These are phyloP conservation scores for Geopemphigus sp. DNA, from an alignment of 1,140 invertebrate species.

Conservation along the genomic window DNA sequence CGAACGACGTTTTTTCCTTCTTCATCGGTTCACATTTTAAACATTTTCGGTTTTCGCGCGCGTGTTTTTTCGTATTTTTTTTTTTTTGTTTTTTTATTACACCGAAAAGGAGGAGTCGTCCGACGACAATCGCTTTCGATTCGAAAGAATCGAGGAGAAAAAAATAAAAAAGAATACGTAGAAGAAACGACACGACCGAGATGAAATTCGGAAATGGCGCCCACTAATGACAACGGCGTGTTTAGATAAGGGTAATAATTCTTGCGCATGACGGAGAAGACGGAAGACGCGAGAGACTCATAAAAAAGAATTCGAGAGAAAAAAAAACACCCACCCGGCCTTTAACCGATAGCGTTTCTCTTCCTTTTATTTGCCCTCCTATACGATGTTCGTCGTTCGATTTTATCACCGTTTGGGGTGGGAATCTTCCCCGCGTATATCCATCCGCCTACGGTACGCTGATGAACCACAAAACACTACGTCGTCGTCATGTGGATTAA, in stretches of 20 bases:
- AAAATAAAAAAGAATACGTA: too few species aligned
- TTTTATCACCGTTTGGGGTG: constrained; percentile 39
- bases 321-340: constrained; percentile 7
- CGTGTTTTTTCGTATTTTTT: background rate
- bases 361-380: constrained; percentile 31
- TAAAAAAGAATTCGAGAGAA: constrained; percentile 40
- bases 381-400: constrained; percentile 26
- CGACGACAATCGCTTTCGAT: constrained; percentile 41
- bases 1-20: too few species aligned
- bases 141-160: constrained; percentile 26
- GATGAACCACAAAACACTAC: constrained; percentile 31
- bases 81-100: constrained; percentile 8
- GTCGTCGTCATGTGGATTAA: constrained; percentile 15
- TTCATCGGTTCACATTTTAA: background rate
- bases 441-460: background rate
- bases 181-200: constrained; percentile 25
- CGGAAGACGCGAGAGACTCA: constrained; percentile 47
- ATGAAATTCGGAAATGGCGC: constrained; percentile 48
- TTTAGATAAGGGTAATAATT: constrained; percentile 49
- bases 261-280: constrained; percentile 44
- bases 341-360: constrained; percentile 43
- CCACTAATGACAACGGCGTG: constrained; percentile 46
- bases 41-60: background rate
- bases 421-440: background rate
- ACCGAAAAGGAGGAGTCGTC: constrained; percentile 42